phyloP scores from a whole-genome alignment of 2,113 vertebrate species.

The Pholis gunnellus region DNA sequence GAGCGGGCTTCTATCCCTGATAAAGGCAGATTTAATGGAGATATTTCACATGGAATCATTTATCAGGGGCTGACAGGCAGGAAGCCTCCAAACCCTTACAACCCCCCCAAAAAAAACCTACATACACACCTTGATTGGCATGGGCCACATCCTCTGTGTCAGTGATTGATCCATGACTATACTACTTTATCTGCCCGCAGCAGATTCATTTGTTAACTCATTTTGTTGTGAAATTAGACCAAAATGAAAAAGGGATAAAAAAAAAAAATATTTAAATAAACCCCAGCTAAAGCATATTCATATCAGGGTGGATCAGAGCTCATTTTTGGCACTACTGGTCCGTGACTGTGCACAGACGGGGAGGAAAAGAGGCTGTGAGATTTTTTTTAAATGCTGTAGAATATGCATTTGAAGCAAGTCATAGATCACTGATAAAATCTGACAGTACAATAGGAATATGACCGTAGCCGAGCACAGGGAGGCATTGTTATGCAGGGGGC shows the following conservation, averaged over 20 bases:
- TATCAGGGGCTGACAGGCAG: slow-evolving; percentile 86
- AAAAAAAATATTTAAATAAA: neutral
- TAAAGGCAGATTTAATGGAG: slow-evolving; percentile 86
- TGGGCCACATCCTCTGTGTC: slow-evolving; percentile 20
- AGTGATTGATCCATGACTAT: slow-evolving; percentile 44
- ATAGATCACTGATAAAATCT: slow-evolving; percentile 56
- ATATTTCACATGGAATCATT: slow-evolving; percentile 84
- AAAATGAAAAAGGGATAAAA: slow-evolving; percentile 10
- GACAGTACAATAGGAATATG: slow-evolving; percentile 40
- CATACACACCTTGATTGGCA: slow-evolving; percentile 48
- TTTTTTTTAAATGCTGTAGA: slow-evolving; percentile 41
- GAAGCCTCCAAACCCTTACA: neutral
- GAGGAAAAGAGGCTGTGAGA: slow-evolving; percentile 1
- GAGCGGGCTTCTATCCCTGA: slow-evolving; percentile 65
- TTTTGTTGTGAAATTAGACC: slow-evolving; percentile 54
- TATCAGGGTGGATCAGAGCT: slow-evolving; percentile 27
- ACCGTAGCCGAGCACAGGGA: slow-evolving; percentile 12
- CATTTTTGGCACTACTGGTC: slow-evolving; percentile 42
- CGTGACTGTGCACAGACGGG: slow-evolving; percentile 22
- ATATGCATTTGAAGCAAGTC: slow-evolving; percentile 38
- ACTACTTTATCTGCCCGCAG: slow-evolving; percentile 59
- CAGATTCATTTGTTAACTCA: slow-evolving; percentile 48
- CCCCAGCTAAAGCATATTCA: neutral
- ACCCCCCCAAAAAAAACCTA: slow-evolving; percentile 12
- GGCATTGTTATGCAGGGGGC: slow-evolving; percentile 36